Base-by-base conservation (phyloP, 2,888 invertebrate species). In the Nomada goodeniana region DNA sequence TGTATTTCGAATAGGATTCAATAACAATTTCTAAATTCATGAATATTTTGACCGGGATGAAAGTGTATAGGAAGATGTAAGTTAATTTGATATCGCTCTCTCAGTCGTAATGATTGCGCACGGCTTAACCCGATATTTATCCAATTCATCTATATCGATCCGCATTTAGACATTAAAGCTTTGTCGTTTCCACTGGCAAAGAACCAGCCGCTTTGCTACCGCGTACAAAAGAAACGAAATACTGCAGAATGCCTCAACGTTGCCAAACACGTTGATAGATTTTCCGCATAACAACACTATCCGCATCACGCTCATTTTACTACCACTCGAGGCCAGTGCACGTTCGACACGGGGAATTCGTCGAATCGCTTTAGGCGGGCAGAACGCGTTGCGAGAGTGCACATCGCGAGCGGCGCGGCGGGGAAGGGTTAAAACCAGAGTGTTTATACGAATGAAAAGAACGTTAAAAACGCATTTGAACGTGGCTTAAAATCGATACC, bases 401-500 rank as follows among this genome's bases (percentile, higher is more conserved):
- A n/a, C n/a, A 23, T 47, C 63, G 57, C 60, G 36, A 9, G 42
- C 65, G n/a, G 10, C 50, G 20, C 2, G 55, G 61, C 1, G n/a
- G 3, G n/a, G 26, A 26, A n/a, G 1, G 29, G 0, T 36, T 36
- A 42, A 15, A 20, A 53, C 65, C 53, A n/a, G 65, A 53, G 53
- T 77, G 64, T 60, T 65, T 60, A 64, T 65, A 60, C 52, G 65
- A 77, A 42, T 44, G 74, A 74, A 65, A 42, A 47, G 74, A 67
- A 36, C 74, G 53, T 67, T 80, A 65, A 77, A 64, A 71, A 71
- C 47, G 60, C 36, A 23, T 52, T 70, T 64, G 53, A 64, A 20
- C 42, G 15, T n/a, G 50, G 42, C 50, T 57, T 23, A 42, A 61
- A 77, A 60, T 65, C 64, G 36, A 61, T 71, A 71, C 64, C 20